Percentiles rank a stretch among this genome's conserved stretches.
These are phyloP conservation scores for Dromiciops gliroides DNA, from an alignment of 2,113 vertebrate species.

Conservation along the genomic window DNA sequence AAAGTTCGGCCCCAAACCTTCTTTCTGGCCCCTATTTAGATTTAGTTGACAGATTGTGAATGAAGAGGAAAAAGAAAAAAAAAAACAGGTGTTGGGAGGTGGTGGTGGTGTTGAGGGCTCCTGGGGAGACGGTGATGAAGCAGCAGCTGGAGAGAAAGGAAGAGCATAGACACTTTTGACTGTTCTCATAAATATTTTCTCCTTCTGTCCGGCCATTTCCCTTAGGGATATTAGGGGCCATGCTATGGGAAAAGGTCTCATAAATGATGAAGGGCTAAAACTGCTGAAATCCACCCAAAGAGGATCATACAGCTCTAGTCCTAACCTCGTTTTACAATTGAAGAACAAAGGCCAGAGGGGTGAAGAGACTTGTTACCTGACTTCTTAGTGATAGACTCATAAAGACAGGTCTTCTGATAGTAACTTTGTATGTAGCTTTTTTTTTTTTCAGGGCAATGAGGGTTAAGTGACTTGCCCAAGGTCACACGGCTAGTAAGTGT, in stretches of 20 bases:
- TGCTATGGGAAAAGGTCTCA: background rate
- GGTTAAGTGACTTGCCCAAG: too few relatives aligned
- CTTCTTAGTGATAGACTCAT: background rate
- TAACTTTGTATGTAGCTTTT: background rate
- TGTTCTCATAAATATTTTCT: background rate
- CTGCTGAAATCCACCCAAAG: background rate
- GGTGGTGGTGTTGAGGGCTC: background rate
- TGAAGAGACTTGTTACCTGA: background rate
- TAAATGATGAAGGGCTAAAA: background rate
- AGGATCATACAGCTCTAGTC: background rate
- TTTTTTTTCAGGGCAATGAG: too few relatives aligned
- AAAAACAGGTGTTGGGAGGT: background rate
- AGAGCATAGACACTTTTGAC: background rate
- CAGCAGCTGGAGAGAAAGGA: background rate
- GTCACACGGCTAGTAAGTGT: too few relatives aligned
- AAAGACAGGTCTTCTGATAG: background rate
- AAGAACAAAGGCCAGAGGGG: background rate
- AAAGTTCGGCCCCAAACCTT: background rate
- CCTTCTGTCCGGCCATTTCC: background rate
- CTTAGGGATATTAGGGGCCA: background rate
- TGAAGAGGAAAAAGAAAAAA: slow-evolving; percentile 5
- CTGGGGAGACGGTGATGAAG: background rate
- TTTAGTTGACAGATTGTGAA: slow-evolving; percentile 15
- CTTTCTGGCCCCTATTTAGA: slow-evolving; percentile 18
- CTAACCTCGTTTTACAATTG: background rate